phyloP scores from a whole-genome alignment of 2,797 vertebrate species.

The Labroides dimidiatus region DNA sequence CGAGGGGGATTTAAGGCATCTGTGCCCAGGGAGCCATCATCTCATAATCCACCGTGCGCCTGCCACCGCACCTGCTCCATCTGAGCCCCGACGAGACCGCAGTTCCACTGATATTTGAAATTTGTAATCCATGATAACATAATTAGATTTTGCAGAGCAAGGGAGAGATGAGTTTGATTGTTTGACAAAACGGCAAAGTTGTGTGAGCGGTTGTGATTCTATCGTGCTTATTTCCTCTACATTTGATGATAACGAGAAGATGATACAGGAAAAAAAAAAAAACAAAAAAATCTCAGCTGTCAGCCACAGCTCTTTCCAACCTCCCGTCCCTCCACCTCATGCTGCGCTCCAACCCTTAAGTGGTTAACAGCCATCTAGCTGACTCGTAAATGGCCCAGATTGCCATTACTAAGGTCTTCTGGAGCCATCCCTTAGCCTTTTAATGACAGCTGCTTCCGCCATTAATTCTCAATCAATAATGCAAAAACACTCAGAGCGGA shows the following conservation, averaged over 20 bases:
- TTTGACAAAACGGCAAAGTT: too few species aligned
- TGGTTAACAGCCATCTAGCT: constrained; percentile 71
- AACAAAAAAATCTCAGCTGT: constrained; percentile 28
- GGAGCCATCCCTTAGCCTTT: constrained; percentile 69
- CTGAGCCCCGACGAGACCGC: too few species aligned
- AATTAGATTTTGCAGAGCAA: too few species aligned
- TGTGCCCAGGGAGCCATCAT: constrained; percentile 5
- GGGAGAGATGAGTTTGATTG: too few species aligned
- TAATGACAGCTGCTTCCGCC: constrained; percentile 80
- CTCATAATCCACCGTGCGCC: background rate
- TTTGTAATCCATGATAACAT: too few species aligned
- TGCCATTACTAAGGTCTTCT: constrained; percentile 77
- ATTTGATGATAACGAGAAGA: too few species aligned
- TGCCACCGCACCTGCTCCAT: background rate
- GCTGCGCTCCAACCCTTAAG: constrained; percentile 61
- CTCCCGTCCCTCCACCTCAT: constrained; percentile 29
- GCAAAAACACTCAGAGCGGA: constrained; percentile 73
- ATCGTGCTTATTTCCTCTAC: too few species aligned
- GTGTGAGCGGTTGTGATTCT: too few species aligned
- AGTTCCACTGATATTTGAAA: too few species aligned
- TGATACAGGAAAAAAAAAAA: too few species aligned
- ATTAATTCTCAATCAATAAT: constrained; percentile 83
- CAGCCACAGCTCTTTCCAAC: constrained; percentile 21
- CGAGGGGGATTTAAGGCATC: background rate
- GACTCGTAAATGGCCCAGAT: constrained; percentile 73